Conservation (phyloP, 2,113 vertebrate genomes). For the Perca schrenkii region DNA sequence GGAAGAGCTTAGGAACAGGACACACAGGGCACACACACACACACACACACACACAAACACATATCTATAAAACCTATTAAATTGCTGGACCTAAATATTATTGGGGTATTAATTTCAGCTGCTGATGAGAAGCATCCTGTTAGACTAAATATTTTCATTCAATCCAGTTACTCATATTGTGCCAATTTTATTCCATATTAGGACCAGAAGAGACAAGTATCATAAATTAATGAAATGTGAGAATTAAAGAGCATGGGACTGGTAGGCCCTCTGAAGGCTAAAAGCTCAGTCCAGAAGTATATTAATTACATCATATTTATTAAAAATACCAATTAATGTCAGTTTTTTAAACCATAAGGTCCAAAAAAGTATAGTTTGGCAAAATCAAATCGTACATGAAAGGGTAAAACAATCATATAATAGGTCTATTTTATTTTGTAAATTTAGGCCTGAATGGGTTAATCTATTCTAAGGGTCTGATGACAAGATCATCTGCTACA, state of each 20-base stretch:
- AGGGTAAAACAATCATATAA: too few species aligned
- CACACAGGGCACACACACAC: neutral
- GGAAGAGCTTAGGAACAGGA: conserved; percentile 42
- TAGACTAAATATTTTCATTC: conserved; percentile 16
- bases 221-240: neutral
- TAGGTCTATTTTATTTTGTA: neutral
- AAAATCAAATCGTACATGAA: neutral
- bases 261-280: neutral
- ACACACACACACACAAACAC: neutral
- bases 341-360: neutral
- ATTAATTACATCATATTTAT: neutral
- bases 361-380: neutral
- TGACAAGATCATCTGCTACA: conserved; percentile 69
- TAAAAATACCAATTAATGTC: neutral
- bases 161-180: neutral
- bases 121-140: conserved; percentile 2
- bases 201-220: neutral
- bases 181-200: neutral
- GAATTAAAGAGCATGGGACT: neutral
- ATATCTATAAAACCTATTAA: conserved; percentile 30
- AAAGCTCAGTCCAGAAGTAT: neutral
- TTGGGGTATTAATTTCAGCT: neutral
- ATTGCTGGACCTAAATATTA: neutral
- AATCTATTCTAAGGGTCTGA: conserved; percentile 48
- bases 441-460: conserved; percentile 34